Evolutionary conservation across 1,140 invertebrate genomes (phyloP), one percentile per base, ranked within the genome.

Genomic region (Zophobas atratus): DNA sequence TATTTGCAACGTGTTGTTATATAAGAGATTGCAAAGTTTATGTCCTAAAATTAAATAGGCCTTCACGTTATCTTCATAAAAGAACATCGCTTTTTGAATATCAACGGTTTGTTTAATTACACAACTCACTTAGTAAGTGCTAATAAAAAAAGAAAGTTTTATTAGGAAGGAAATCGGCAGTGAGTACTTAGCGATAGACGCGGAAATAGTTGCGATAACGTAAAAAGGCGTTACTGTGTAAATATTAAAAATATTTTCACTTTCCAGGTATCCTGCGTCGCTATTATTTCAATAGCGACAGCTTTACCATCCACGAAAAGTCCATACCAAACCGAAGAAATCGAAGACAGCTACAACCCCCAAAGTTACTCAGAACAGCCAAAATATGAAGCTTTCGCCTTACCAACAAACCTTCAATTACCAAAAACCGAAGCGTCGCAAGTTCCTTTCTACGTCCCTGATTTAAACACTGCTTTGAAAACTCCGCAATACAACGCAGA

Each of bases 371-470:
- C 32, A n/a, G 71, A 79, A 51, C 6, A 49, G 0, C 78, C 79
- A 55, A 71, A 73, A 2, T 77, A 79, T 20, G 74, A 78, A 60
- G 51, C 78, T 38, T 75, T 74, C 35, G 67, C 75, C 1, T 48
- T 84, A 35, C 77, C 83, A n/a, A 43, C 81, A 1, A 80, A 75
- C 33, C 73, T 84, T 8, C 77, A 85, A 80, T 49, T 85, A 8
- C 84, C 84, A 2, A 76, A 73, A n/a, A 8, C 78, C 51, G 82
- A 83, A 63, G 48, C 72, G 3, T 41, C 79, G 2, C 43, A 70
- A 32, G 39, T 80, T 33, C 84, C 82, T 8, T 85, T 85, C 74
- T 82, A 82, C 75, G 75, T 71, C 33, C 77, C 82, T 36, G 80
- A 84, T 67, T 81, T 83, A 1, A 60, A 55, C 34, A 77, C 78